Percentiles rank a stretch among this genome's conserved stretches.
These are phyloP conservation scores for Cryptoprocta ferox DNA, from an alignment of 2,797 vertebrate genomes.

Conservation along the genomic window DNA sequence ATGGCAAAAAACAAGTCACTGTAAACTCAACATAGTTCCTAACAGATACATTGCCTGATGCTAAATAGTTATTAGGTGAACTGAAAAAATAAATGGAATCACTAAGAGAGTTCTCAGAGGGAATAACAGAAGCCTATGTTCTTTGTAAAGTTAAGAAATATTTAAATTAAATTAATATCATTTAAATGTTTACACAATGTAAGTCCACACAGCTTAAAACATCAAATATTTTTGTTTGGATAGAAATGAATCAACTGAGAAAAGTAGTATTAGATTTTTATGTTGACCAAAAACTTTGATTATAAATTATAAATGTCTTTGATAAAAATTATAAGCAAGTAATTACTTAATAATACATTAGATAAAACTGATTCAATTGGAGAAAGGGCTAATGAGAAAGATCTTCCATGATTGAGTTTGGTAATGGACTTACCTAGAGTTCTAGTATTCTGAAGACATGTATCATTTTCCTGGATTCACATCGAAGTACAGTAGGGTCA, in stretches of 20 bases:
- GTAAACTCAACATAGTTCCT: not conserved
- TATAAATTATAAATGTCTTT: not conserved
- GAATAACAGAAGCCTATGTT: not conserved
- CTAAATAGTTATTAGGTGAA: not conserved
- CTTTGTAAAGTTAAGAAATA: not conserved
- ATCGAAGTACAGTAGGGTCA: not conserved
- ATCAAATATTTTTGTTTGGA: not conserved
- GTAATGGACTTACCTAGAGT: not conserved
- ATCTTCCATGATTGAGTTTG: not conserved
- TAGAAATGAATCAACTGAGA: not conserved
- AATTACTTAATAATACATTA: not conserved
- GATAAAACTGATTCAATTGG: not conserved
- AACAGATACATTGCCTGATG: not conserved
- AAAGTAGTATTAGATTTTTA: not conserved
- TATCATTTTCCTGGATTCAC: not conserved
- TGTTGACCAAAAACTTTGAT: not conserved
- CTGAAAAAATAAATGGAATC: not conserved
- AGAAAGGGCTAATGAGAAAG: not conserved
- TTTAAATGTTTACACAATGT: not conserved
- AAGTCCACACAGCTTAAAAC: not conserved
- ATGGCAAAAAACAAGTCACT: not conserved
- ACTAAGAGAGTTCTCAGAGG: not conserved
- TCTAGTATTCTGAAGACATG: not conserved
- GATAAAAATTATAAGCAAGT: not conserved
- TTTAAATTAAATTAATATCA: not conserved